phyloP scores from a whole-genome alignment of 2,888 invertebrate species.

The Sarcophaga rosellei region DNA sequence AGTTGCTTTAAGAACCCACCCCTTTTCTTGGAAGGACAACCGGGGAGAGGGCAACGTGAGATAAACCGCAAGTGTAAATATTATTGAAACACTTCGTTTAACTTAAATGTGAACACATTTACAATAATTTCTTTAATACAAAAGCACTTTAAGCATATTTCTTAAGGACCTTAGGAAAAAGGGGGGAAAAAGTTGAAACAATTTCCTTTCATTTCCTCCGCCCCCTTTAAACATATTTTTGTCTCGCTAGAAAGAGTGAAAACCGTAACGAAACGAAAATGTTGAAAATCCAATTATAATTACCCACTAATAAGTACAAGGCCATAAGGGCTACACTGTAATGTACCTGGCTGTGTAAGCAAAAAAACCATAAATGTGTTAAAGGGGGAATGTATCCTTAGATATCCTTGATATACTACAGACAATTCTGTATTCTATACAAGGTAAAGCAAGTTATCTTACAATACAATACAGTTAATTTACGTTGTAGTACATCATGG shows the following conservation, averaged over 20 bases:
- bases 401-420: not conserved
- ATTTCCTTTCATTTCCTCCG: not conserved
- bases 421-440: too few species aligned
- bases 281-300: conserved; percentile 45
- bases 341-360: not conserved
- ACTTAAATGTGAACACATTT: conserved; percentile 2
- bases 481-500: too few species aligned
- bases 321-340: conserved; percentile 24
- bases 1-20: not conserved
- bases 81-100: conserved; percentile 30
- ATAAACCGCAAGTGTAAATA: conserved; percentile 55
- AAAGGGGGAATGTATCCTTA: not conserved
- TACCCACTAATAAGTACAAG: conserved; percentile 54
- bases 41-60: conserved; percentile 25
- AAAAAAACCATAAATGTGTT: not conserved
- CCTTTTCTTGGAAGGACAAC: not conserved
- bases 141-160: not conserved
- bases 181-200: not conserved
- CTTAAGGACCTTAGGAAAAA: not conserved
- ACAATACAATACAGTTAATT: too few species aligned
- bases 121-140: not conserved
- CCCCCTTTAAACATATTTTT: not conserved
- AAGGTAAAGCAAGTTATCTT: too few species aligned
- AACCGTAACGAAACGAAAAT: not conserved
- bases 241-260: not conserved